phyloP scores from a whole-genome alignment of 1,140 invertebrate species.

The Cylas formicarius region DNA sequence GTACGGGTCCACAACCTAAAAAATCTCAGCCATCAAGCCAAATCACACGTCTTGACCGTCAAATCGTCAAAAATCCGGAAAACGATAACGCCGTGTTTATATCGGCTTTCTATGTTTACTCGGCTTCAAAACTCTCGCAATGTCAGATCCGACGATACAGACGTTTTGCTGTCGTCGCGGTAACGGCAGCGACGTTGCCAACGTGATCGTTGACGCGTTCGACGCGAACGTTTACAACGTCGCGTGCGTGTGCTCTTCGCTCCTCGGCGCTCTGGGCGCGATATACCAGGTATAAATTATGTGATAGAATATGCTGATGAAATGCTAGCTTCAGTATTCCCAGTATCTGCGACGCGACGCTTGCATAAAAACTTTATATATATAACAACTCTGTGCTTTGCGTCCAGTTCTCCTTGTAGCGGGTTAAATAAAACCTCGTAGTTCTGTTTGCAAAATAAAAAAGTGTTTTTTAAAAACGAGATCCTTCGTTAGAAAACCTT shows the following conservation, averaged over 20 bases:
- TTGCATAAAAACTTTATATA: no score
- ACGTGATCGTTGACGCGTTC: slow-evolving; percentile 59
- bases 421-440: no score
- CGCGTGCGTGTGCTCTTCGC: slow-evolving; percentile 64
- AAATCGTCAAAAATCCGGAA: not conserved
- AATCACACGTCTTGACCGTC: not conserved
- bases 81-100: not conserved
- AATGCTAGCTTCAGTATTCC: no score
- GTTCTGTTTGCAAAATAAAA: no score
- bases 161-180: slow-evolving; percentile 67
- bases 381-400: no score
- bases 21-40: not conserved
- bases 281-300: slow-evolving; percentile 71
- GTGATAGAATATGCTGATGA: no score
- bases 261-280: slow-evolving; percentile 63
- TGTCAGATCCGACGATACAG: slow-evolving; percentile 74
- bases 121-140: slow-evolving; percentile 30
- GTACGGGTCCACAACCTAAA: not conserved
- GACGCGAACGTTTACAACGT: slow-evolving; percentile 62
- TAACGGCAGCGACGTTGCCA: slow-evolving; percentile 54
- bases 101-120: not conserved
- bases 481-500: no score
- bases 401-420: no score
- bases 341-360: no score
- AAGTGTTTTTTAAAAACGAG: no score